These are phyloP conservation scores for Leontocebus nigricollis DNA, from an alignment of 2,797 vertebrate genomes.

Conservation along the genomic window DNA sequence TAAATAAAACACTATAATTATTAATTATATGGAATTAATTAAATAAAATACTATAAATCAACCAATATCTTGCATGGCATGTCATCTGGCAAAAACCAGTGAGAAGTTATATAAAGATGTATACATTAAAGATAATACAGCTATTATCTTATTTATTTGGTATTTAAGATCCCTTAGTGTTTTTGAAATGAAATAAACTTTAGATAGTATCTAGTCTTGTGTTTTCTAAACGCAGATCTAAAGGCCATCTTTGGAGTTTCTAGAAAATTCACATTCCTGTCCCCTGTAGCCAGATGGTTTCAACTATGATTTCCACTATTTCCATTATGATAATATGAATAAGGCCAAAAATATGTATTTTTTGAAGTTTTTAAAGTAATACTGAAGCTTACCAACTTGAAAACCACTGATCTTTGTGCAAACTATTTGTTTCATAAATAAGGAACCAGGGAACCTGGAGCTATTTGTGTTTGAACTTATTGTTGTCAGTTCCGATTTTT, in stretches of 20 bases:
- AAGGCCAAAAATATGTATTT: neutral
- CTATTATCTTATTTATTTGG: neutral
- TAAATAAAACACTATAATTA: neutral
- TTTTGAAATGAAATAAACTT: neutral
- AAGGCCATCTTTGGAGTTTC: neutral
- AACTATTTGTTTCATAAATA: neutral
- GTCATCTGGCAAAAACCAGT: neutral
- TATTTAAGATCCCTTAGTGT: neutral
- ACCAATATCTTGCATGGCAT: neutral
- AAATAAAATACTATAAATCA: neutral
- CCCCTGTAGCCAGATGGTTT: neutral
- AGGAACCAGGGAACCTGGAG: neutral
- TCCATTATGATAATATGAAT: neutral
- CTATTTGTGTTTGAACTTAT: neutral
- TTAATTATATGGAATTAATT: neutral
- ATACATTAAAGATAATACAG: neutral
- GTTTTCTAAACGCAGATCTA: neutral
- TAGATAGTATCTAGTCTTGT: neutral
- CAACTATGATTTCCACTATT: neutral
- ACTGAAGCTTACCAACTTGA: neutral
- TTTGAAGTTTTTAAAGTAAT: neutral
- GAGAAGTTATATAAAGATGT: neutral
- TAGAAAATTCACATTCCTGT: neutral
- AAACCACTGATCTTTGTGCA: neutral
- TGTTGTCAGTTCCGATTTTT: neutral